Evolutionary conservation across 1,140 invertebrate species (phyloP), one percentile per base, ranked within the genome.

Genomic region (Asobara japonica): DNA sequence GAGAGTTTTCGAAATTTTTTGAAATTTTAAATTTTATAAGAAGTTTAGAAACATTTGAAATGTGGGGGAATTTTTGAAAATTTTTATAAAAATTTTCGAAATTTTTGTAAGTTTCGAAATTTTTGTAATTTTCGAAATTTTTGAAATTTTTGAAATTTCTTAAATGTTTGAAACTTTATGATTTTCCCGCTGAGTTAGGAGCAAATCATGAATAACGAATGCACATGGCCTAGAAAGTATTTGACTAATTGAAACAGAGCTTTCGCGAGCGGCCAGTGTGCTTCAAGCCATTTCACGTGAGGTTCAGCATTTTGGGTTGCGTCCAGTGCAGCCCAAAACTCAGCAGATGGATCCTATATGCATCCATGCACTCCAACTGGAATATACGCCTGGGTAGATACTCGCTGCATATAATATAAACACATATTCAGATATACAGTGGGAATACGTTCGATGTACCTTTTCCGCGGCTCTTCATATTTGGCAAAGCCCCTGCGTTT

Each of bases 401-500:
- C 30, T 25, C 18, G 51, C 22, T 56, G 41, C 41, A 45, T 45
- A 22, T 51, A 18, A 62, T 61, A 51, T 61, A 41, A 38, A 11
- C 45, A 65, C 67, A 69, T 69, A 38, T 22, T 31, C 31, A n/a
- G 30, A 69, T 8, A 61, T 38, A 6, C 51, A 38, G 16, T 31
- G 5, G 18, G 30, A 22, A 29, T 56, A 73, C 33, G 69, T 72
- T 73, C 69, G 61, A 74, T 74, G 72, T 56, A 71, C 74, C 74
- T 76, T 77, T 80, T 72, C 64, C 74, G 65, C 27, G 51, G 51
- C 51, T 66, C 73, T 74, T 76, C 73, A 74, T 74, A 79, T 80
- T 80, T 80, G 79, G 79, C 79, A 79, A 76, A 71, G 20, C 51
- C 51, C 11, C 25, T 56, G 25, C 51, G 18, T 56, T 56, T 56